Evolutionary conservation across 2,113 vertebrate genomes (phyloP).

Genomic region (Lycocorax pyrrhopterus): DNA sequence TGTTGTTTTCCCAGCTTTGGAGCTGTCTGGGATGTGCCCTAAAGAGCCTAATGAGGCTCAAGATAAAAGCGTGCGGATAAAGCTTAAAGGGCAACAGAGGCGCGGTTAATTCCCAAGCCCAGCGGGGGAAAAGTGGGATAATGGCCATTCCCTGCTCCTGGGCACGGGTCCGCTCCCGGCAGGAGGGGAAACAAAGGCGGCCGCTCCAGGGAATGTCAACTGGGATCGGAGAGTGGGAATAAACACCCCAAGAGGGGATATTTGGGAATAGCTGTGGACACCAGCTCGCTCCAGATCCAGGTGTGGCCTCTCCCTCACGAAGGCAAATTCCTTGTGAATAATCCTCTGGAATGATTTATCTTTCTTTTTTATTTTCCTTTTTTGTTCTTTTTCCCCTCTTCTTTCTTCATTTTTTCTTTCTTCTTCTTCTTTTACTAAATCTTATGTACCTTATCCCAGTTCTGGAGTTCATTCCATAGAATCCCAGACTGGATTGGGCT

Average conservation of each 20-base stretch:
- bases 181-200: too few species aligned
- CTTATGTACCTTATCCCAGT: not conserved
- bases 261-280: not conserved
- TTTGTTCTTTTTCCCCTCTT: accelerated
- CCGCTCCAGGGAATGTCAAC: not conserved
- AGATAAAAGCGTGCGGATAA: not conserved
- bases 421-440: too few species aligned
- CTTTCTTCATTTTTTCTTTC: not conserved
- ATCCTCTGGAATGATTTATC: not conserved
- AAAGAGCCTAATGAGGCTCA: not conserved
- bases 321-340: not conserved
- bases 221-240: not conserved
- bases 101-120: accelerated
- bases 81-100: not conserved
- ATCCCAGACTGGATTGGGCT: not conserved
- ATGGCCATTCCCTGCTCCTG: not conserved
- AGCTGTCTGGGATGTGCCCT: not conserved
- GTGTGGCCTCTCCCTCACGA: not conserved
- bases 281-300: accelerated
- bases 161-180: accelerated
- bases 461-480: not conserved
- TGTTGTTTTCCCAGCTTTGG: not conserved
- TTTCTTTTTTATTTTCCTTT: accelerated
- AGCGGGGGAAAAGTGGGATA: not conserved
- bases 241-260: accelerated